Evolutionary conservation across 1,140 invertebrate genomes (phyloP).

Genomic region (Hypothenemus hampei): DNA sequence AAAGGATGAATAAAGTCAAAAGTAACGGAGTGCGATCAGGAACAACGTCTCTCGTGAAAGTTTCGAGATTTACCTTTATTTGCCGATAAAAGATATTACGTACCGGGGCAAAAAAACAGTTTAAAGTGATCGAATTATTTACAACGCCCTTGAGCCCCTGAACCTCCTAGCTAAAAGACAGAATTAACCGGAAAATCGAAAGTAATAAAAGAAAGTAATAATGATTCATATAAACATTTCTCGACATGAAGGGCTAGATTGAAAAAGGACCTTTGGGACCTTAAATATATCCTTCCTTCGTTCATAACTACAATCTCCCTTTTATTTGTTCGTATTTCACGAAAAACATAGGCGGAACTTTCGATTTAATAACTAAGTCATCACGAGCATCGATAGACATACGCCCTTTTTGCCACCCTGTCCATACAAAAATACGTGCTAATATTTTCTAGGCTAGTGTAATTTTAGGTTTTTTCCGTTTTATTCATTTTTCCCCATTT

Average conservation of each 20-base stretch:
- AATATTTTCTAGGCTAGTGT: too few species aligned
- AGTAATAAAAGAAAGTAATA: constrained; percentile 5
- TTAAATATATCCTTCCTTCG: constrained; percentile 2
- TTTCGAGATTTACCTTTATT: constrained; percentile 29
- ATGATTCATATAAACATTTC: constrained; percentile 9
- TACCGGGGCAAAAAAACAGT: constrained; percentile 6
- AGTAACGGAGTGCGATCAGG: constrained; percentile 34
- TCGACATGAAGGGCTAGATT: constrained; percentile 2
- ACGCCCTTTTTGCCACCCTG: too few species aligned
- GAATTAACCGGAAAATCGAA: constrained; percentile 2
- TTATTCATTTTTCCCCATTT: too few species aligned
- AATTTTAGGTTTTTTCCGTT: too few species aligned
- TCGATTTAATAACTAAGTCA: too few species aligned
- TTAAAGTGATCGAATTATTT: neutral
- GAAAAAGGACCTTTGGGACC: constrained; percentile 13
- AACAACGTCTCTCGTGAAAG: constrained; percentile 4
- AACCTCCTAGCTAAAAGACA: neutral
- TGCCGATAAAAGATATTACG: constrained; percentile 24
- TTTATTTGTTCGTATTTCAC: constrained; percentile 9
- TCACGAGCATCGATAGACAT: too few species aligned
- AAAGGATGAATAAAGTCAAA: constrained; percentile 42
- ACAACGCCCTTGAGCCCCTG: neutral
- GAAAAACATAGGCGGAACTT: constrained; percentile 7
- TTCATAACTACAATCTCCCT: constrained; percentile 10
- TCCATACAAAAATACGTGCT: too few species aligned